A percentile compares a stretch with the other conserved stretches of the same genome.
Evolutionary conservation across 2,888 invertebrate species (phyloP).

Genomic region (Lymantria monacha): DNA sequence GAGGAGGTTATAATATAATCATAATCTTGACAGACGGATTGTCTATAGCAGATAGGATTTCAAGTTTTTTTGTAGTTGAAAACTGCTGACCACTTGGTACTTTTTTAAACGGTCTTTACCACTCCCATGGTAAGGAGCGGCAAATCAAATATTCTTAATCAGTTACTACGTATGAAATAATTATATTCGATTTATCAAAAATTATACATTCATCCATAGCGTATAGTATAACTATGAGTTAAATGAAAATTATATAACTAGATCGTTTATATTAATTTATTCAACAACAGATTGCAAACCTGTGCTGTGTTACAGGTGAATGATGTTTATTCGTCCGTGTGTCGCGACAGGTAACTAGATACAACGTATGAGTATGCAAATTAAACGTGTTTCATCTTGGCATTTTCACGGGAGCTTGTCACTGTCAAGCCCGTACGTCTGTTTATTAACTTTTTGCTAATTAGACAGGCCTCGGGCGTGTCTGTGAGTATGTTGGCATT

Average conservation of each 20-base stretch:
- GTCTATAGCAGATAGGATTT: too few relatives aligned
- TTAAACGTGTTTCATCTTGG: slow-evolving; percentile 80
- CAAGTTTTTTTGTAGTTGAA: too few relatives aligned
- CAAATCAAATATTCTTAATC: too few relatives aligned
- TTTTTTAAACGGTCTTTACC: too few relatives aligned
- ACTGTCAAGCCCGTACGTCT: slow-evolving; percentile 75
- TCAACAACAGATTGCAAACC: slow-evolving; percentile 6
- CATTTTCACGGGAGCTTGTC: slow-evolving; percentile 78
- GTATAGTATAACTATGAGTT: too few relatives aligned
- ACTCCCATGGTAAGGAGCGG: too few relatives aligned
- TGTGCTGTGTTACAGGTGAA: slow-evolving; percentile 10
- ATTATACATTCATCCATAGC: too few relatives aligned
- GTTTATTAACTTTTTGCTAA: slow-evolving; percentile 82
- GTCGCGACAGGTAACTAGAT: slow-evolving; percentile 40
- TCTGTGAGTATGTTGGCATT: slow-evolving; percentile 78
- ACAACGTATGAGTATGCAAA: slow-evolving; percentile 64
- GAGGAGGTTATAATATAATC: too few relatives aligned
- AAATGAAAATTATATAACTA: not conserved
- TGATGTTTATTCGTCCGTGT: slow-evolving; percentile 18
- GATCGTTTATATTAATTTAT: not conserved
- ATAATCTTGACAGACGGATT: too few relatives aligned
- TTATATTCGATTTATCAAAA: too few relatives aligned
- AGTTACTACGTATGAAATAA: too few relatives aligned
- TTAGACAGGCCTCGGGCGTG: slow-evolving; percentile 72
- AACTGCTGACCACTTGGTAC: too few relatives aligned